A percentile compares a stretch with the other conserved stretches of the same genome.
Conservation (phyloP, 2,888 invertebrate genomes). For the Drosophila flavopinicola region DNA sequence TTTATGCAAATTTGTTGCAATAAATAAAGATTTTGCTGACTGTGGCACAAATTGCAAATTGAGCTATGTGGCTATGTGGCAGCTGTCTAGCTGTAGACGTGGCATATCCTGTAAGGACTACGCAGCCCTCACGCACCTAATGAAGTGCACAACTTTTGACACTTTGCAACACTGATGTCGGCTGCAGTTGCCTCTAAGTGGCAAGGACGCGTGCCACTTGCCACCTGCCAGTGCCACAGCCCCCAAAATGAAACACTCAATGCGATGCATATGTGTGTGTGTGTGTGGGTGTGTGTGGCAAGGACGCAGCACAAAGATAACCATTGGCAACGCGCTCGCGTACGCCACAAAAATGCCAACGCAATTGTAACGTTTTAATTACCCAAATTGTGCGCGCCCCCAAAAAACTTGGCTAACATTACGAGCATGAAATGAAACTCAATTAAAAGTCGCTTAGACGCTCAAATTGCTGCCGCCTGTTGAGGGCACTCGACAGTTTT, state of each 20-base stretch:
- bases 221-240: conserved; percentile 22
- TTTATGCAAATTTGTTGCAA: conserved; percentile 46
- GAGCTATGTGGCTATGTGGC: conserved; percentile 20
- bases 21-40: conserved; percentile 43
- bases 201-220: conserved; percentile 49
- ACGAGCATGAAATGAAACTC: conserved; percentile 64
- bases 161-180: conserved; percentile 30
- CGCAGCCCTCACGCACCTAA: neutral
- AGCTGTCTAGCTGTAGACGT: neutral
- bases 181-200: conserved; percentile 42
- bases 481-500: conserved; percentile 22
- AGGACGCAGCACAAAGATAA: conserved; percentile 24
- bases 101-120: neutral
- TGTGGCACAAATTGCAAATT: conserved; percentile 32
- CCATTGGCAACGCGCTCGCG: conserved; percentile 3
- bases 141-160: conserved; percentile 39
- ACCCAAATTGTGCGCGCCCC: conserved; percentile 71
- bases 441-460: conserved; percentile 77
- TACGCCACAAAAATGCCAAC: conserved; percentile 60
- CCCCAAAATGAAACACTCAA: neutral
- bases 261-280: conserved; percentile 3
- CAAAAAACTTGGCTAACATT: conserved; percentile 53
- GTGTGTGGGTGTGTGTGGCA: no score
- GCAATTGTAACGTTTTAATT: conserved; percentile 77
- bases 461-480: conserved; percentile 50